Base-by-base conservation (phyloP, 2,113 vertebrate species). In the Dicaeum eximium region DNA sequence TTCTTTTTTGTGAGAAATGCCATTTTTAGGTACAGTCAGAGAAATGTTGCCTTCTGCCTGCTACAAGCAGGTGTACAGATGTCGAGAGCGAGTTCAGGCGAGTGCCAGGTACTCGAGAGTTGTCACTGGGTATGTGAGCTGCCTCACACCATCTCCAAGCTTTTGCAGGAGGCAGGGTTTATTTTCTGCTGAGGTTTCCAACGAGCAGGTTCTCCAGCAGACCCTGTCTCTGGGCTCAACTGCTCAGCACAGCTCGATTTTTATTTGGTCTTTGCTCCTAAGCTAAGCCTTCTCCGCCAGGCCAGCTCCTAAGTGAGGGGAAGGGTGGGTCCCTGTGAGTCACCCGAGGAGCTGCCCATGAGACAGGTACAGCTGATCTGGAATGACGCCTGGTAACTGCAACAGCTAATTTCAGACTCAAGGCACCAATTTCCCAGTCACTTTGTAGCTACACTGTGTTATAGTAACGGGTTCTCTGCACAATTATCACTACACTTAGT, bases 351-450 rank as follows among this genome's bases (percentile, higher is more conserved):
- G 92, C 93, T 97, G 95, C 95, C 95, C 96, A 79, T 3, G 22
- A 90, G 91, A 94, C 86, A 95, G 95, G 95, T 93, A 95, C 90
- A 88, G 83, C 90, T 95, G 88, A 94, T 95, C 94, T 91, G 93
- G 87, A 95, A 86, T 61, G 95, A 95, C 4, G 80, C 94, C 75
- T 96, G 88, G 96, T 96, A 97, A 97, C 92, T 96, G 97, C 92
- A 97, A 97, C 97, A 31, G 95, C 91, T 94, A 97, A 97, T 97
- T 97, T 97, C 96, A 92, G 94, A 95, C 95, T 93, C 93, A 95
- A 97, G 92, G 95, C 93, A 95, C 94, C 96, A 97, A 97, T 97
- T 97, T 97, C 93, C 92, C 84, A 97, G 96, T 96, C 97, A 96
- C 93, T 95, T 97, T 97, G 97, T 97, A 96, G 95, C 91, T 94